Evolutionary conservation across 2,797 vertebrate genomes (phyloP).

Genomic region (Falco novaeseelandiae): DNA sequence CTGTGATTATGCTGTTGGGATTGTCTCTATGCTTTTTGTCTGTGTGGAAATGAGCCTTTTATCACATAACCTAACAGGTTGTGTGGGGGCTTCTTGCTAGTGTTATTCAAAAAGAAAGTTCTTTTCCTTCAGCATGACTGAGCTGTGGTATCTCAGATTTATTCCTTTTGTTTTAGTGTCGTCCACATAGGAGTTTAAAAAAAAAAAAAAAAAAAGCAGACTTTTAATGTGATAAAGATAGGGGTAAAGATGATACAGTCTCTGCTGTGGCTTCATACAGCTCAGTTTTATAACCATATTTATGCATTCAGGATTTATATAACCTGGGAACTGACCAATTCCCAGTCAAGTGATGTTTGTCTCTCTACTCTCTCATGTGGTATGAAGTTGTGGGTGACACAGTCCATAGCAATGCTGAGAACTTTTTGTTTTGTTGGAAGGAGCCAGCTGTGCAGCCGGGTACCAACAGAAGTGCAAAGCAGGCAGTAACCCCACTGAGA

Average conservation of each 20-base stretch:
- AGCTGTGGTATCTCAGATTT: not conserved
- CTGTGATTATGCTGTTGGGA: rapidly evolving
- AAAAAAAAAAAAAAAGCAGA: not conserved
- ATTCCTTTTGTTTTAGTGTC: not conserved
- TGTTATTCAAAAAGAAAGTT: not conserved
- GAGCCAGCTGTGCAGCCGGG: slow-evolving; percentile 16
- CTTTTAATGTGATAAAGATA: not conserved
- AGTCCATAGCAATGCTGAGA: not conserved
- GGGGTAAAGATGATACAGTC: not conserved
- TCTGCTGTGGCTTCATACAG: not conserved
- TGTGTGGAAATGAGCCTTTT: not conserved
- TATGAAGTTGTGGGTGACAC: not conserved
- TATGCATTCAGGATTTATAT: slow-evolving; percentile 22
- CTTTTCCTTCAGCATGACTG: not conserved
- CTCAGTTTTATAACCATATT: slow-evolving; percentile 26
- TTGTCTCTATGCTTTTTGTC: not conserved
- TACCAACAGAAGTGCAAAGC: slow-evolving; percentile 4
- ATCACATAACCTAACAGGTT: not conserved
- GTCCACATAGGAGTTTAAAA: not conserved
- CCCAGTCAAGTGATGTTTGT: not conserved
- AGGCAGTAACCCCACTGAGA: not conserved
- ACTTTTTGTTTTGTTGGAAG: slow-evolving; percentile 27
- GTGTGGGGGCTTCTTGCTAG: not conserved
- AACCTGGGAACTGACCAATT: slow-evolving; percentile 24
- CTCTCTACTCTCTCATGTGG: slow-evolving; percentile 12